Evolutionary conservation across 2,797 vertebrate genomes (phyloP).

Genomic region (Gadopsis marmoratus): DNA sequence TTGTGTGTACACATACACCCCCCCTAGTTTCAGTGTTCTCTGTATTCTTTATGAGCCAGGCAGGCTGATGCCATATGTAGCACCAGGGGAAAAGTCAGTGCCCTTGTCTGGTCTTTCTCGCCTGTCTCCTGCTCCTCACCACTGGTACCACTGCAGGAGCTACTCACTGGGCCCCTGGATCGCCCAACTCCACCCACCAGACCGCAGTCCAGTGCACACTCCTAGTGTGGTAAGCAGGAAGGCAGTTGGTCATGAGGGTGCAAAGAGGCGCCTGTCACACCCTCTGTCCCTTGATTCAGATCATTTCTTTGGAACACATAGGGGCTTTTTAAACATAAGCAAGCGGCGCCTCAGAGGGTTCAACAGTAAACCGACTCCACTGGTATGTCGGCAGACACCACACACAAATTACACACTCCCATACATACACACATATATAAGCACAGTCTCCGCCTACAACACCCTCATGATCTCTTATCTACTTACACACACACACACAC

Average conservation of each 20-base stretch:
- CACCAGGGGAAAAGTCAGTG: slow-evolving; percentile 45
- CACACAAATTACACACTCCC: slow-evolving; percentile 19
- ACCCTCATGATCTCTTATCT: slow-evolving; percentile 25
- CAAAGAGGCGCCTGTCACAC: slow-evolving; percentile 20
- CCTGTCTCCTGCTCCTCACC: slow-evolving; percentile 12
- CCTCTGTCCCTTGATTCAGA: slow-evolving; percentile 33
- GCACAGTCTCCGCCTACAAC: slow-evolving; percentile 1
- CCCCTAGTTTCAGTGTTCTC: slow-evolving; percentile 38
- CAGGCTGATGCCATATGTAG: slow-evolving; percentile 76
- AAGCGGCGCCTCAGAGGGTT: slow-evolving; percentile 7
- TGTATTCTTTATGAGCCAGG: slow-evolving; percentile 60
- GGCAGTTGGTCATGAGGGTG: slow-evolving; percentile 27
- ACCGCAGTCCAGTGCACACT: background rate
- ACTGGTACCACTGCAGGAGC: slow-evolving; percentile 22
- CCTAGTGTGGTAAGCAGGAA: slow-evolving; percentile 12
- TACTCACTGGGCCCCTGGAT: slow-evolving; percentile 26
- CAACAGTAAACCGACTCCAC: slow-evolving; percentile 8
- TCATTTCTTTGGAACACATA: slow-evolving; percentile 29
- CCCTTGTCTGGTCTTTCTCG: slow-evolving; percentile 54
- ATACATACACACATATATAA: slow-evolving; percentile 8
- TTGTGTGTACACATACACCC: background rate
- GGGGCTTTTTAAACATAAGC: slow-evolving; percentile 34
- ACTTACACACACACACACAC: slow-evolving; percentile 21
- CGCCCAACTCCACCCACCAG: slow-evolving; percentile 40
- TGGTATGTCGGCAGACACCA: slow-evolving; percentile 14